phyloP scores from a whole-genome alignment of 1,140 invertebrate genomes.

The Drosophila pachea region DNA sequence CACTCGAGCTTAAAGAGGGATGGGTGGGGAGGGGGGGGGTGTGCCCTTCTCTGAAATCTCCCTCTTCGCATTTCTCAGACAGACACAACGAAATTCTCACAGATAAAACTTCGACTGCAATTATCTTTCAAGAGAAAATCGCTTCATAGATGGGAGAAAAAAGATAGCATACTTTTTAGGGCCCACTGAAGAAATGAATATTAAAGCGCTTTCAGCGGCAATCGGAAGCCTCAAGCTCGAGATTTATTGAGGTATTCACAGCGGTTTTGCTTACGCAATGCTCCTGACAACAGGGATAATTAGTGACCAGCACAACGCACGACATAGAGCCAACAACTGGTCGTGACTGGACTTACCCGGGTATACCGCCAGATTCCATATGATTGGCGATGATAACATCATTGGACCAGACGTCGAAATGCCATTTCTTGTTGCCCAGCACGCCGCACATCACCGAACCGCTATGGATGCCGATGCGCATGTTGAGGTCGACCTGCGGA shows the following conservation, averaged over 20 bases:
- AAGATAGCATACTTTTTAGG: not conserved
- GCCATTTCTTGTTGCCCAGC: constrained; percentile 95
- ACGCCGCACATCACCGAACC: constrained; percentile 96
- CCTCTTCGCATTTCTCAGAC: no score
- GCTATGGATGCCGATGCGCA: constrained; percentile 97
- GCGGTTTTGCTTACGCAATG: constrained; percentile 16
- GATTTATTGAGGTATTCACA: not conserved
- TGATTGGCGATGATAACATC: constrained; percentile 99
- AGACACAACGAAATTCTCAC: no score
- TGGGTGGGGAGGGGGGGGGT: no score
- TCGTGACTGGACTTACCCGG: constrained; percentile 84
- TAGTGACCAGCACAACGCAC: not conserved
- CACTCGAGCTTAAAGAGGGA: not conserved
- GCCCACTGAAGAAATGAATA: not conserved
- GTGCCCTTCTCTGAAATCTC: no score
- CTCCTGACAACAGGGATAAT: constrained; percentile 7
- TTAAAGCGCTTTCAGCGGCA: no score
- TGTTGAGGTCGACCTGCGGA: constrained; percentile 91
- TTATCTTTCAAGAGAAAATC: no score
- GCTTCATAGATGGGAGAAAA: not conserved
- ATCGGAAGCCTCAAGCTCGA: not conserved
- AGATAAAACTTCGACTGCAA: no score
- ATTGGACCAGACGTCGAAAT: constrained; percentile 99
- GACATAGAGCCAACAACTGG: not conserved
- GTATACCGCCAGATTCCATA: constrained; percentile 96